These are phyloP conservation scores for Ceriagrion tenellum DNA, from an alignment of 2,888 invertebrate genomes.

Conservation along the genomic window DNA sequence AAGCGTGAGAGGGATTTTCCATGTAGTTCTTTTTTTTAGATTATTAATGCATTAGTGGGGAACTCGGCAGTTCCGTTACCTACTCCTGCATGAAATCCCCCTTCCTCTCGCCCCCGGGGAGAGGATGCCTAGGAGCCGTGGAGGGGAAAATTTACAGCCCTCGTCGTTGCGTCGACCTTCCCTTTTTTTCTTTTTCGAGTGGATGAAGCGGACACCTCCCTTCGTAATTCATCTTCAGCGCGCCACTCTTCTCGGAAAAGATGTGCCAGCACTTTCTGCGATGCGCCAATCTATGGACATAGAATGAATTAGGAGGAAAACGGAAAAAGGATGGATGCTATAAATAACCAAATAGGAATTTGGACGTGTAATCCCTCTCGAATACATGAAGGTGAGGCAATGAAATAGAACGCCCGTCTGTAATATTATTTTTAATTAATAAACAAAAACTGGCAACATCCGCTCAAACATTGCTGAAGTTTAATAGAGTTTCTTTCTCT, in stretches of 20 bases:
- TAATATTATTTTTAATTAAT: no score
- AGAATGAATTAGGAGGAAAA: not conserved
- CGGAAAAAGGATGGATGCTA: no score
- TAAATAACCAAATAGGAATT: no score
- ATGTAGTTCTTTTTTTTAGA: not conserved
- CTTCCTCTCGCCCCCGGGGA: not conserved
- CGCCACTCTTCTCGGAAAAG: not conserved
- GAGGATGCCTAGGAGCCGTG: not conserved
- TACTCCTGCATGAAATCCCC: not conserved
- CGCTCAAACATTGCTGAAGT: no score
- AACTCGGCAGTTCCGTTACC: not conserved
- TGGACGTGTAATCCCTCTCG: no score
- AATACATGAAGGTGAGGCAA: no score
- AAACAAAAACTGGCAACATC: no score
- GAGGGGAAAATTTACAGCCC: not conserved
- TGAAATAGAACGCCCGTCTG: no score
- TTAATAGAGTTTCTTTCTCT: no score
- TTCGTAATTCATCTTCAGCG: not conserved
- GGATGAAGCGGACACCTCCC: not conserved
- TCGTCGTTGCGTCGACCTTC: not conserved
- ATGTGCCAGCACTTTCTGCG: not conserved
- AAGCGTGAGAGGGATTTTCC: not conserved
- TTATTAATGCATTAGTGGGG: not conserved
- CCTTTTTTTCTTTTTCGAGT: not conserved
- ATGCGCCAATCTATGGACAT: not conserved